Evolutionary conservation across 2,888 invertebrate genomes (phyloP).

Genomic region (Selenia dentaria): DNA sequence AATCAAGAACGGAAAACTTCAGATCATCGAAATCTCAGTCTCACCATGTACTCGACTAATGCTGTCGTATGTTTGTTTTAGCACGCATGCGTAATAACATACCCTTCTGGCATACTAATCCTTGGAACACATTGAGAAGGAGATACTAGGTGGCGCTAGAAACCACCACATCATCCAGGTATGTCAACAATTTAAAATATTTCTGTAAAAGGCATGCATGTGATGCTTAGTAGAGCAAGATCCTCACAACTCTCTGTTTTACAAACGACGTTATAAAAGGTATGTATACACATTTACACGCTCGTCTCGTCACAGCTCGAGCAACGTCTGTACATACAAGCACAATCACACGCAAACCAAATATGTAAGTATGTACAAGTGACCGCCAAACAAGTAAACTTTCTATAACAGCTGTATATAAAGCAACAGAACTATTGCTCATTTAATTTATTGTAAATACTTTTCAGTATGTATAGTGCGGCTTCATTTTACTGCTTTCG

Average conservation of each 20-base stretch:
- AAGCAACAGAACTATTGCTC: constrained; percentile 44
- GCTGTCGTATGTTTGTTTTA: constrained; percentile 82
- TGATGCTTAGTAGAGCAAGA: constrained; percentile 40
- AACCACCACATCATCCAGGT: constrained; percentile 66
- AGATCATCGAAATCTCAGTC: constrained; percentile 46
- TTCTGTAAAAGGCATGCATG: constrained; percentile 38
- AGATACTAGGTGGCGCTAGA: constrained; percentile 55
- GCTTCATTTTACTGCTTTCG: constrained; percentile 40
- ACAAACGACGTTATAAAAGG: constrained; percentile 37
- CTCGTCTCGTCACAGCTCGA: too few species aligned
- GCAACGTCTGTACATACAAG: too few species aligned
- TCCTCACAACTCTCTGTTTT: constrained; percentile 35
- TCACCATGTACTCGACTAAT: constrained; percentile 66
- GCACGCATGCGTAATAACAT: constrained; percentile 85
- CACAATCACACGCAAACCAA: constrained; percentile 4
- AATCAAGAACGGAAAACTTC: constrained; percentile 42
- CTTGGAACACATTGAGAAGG: constrained; percentile 69
- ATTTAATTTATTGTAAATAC: constrained; percentile 47
- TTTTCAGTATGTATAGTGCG: constrained; percentile 46
- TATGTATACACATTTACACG: constrained; percentile 49
- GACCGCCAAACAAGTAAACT: constrained; percentile 34
- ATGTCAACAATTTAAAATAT: constrained; percentile 44
- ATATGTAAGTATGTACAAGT: constrained; percentile 42
- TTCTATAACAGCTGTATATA: constrained; percentile 72
- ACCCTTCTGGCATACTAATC: constrained; percentile 85